Percentiles rank a stretch among this genome's conserved stretches.
Evolutionary conservation across 2,113 vertebrate genomes (phyloP).

Genomic region (Tyto alba): DNA sequence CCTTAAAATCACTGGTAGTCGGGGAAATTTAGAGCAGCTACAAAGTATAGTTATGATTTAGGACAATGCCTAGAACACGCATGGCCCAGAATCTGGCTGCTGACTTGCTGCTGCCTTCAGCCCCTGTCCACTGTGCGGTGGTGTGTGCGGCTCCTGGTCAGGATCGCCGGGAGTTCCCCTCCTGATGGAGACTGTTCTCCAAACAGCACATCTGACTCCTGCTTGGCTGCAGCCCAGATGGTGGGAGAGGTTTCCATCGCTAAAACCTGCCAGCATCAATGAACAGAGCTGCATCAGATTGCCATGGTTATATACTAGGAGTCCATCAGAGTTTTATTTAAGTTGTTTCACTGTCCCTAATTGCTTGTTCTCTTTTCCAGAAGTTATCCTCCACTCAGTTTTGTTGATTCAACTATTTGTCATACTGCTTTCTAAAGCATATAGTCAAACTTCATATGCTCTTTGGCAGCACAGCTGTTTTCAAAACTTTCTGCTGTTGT

Average conservation of each 20-base stretch:
- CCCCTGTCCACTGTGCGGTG: neutral
- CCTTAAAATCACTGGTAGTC: neutral
- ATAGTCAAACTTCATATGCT: neutral
- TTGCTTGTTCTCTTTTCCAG: neutral
- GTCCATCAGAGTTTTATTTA: neutral
- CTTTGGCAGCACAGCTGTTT: neutral
- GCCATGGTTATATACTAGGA: accelerated
- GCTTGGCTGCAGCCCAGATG: neutral
- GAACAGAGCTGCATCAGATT: neutral
- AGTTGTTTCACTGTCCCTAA: neutral
- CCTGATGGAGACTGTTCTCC: neutral
- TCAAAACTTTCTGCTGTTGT: neutral
- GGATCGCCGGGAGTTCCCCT: neutral
- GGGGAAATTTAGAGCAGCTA: neutral
- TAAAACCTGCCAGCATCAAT: neutral
- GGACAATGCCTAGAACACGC: neutral
- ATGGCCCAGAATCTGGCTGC: neutral
- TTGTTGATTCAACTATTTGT: neutral
- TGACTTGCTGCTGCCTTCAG: accelerated
- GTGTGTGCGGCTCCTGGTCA: neutral
- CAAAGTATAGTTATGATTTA: neutral
- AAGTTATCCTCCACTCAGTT: neutral
- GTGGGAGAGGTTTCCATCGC: neutral
- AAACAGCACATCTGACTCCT: neutral
- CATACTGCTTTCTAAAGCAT: neutral